Evolutionary conservation across 2,797 vertebrate species (phyloP).

Genomic region (Notamacropus eugenii): DNA sequence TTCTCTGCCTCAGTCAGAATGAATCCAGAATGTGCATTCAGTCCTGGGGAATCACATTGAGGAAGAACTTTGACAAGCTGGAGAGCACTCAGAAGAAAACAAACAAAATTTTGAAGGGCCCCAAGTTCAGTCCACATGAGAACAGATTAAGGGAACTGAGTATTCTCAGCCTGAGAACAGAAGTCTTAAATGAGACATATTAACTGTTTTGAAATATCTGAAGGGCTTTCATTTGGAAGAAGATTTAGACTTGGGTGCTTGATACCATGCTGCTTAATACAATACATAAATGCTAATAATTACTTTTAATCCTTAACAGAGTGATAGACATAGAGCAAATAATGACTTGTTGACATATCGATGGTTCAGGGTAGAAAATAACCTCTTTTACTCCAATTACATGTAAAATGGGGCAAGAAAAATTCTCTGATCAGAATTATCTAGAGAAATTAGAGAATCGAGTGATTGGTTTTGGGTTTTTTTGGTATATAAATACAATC

Average conservation of each 20-base stretch:
- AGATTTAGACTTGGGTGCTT: background rate
- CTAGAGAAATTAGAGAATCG: background rate
- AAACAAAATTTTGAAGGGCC: background rate
- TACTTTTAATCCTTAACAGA: background rate
- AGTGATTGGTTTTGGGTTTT: background rate
- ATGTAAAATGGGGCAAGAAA: background rate
- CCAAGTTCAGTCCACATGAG: background rate
- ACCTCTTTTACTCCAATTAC: background rate
- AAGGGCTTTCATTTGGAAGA: background rate
- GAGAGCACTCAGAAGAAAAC: background rate
- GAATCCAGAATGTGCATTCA: background rate
- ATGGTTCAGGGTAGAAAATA: background rate
- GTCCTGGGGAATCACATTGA: background rate
- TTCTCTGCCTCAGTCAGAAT: background rate
- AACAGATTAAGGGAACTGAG: background rate
- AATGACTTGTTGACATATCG: no score
- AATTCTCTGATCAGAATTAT: background rate
- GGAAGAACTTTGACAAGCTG: background rate
- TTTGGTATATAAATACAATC: background rate
- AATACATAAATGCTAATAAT: background rate
- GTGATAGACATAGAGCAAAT: no score
- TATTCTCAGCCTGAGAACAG: background rate
- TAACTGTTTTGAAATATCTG: background rate
- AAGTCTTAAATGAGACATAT: background rate
- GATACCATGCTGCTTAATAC: background rate